Percentiles rank a stretch among this genome's conserved stretches.
These are phyloP conservation scores for Peribatodes rhomboidaria DNA, from an alignment of 2,888 invertebrate genomes.

Conservation along the genomic window DNA sequence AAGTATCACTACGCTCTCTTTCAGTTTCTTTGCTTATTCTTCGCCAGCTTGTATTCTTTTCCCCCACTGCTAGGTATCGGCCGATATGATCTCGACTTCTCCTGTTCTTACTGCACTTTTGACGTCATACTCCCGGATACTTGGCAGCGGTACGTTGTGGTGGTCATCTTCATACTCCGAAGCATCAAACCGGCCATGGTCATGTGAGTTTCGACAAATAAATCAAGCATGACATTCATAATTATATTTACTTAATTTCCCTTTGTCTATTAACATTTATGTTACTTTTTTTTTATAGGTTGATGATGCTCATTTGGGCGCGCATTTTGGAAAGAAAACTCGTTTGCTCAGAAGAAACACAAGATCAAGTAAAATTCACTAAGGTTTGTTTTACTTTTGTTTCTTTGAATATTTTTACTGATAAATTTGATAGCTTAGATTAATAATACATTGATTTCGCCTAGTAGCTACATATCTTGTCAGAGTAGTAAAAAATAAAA, in stretches of 20 bases:
- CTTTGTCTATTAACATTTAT: not conserved
- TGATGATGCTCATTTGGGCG: slow-evolving; percentile 65
- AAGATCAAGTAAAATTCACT: slow-evolving; percentile 36
- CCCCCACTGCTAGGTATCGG: slow-evolving; percentile 75
- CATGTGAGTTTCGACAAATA: slow-evolving; percentile 66
- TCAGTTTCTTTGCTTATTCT: slow-evolving; percentile 64
- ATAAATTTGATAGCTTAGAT: no score
- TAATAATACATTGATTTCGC: no score
- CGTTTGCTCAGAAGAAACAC: slow-evolving; percentile 48
- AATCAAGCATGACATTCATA: not conserved
- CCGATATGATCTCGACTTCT: slow-evolving; percentile 72
- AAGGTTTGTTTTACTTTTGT: slow-evolving; percentile 32
- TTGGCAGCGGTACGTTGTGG: slow-evolving; percentile 64
- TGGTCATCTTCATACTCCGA: slow-evolving; percentile 67
- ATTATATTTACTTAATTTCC: no score
- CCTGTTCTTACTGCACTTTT: slow-evolving; percentile 73
- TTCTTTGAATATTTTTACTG: no score
- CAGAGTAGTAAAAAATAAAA: no score
- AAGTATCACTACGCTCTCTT: slow-evolving; percentile 69
- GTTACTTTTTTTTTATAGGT: slow-evolving; percentile 51
- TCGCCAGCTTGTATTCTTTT: slow-evolving; percentile 69
- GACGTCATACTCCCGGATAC: slow-evolving; percentile 69
- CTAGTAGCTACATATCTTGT: no score
- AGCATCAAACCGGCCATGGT: slow-evolving; percentile 72
- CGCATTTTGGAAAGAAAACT: slow-evolving; percentile 58